These are phyloP conservation scores for Propithecus perrieri DNA, from an alignment of 2,797 vertebrate species.

Conservation along the genomic window DNA sequence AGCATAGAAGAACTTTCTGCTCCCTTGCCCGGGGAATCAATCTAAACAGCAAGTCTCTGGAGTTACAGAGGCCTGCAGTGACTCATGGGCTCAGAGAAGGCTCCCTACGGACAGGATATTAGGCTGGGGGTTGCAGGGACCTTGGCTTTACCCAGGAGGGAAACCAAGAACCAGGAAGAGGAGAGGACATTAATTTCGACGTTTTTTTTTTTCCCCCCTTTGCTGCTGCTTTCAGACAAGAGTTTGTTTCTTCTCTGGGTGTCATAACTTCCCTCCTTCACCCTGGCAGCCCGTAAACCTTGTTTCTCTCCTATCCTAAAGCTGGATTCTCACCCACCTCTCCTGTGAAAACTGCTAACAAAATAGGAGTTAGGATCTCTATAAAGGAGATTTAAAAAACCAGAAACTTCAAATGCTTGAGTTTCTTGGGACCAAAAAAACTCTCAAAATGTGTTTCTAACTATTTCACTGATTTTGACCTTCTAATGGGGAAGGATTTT, in stretches of 20 bases:
- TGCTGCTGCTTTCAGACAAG: not conserved
- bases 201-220: not conserved
- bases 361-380: not conserved
- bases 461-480: not conserved
- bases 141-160: not conserved
- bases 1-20: not conserved
- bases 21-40: not conserved
- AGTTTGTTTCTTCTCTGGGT: not conserved
- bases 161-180: not conserved
- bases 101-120: not conserved
- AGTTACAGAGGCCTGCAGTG: rapidly evolving
- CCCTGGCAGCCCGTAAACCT: rapidly evolving
- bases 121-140: not conserved
- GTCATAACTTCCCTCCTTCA: not conserved
- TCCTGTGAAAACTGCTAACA: not conserved
- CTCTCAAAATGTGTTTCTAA: not conserved
- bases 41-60: not conserved
- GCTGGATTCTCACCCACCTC: not conserved
- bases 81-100: rapidly evolving
- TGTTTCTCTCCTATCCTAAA: not conserved
- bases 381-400: not conserved
- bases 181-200: not conserved
- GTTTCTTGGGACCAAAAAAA: not conserved
- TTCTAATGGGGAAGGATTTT: not conserved
- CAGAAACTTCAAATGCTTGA: not conserved